Base-by-base conservation (phyloP, 2,888 invertebrate genomes). In the Hydroisotoma schaefferi region DNA sequence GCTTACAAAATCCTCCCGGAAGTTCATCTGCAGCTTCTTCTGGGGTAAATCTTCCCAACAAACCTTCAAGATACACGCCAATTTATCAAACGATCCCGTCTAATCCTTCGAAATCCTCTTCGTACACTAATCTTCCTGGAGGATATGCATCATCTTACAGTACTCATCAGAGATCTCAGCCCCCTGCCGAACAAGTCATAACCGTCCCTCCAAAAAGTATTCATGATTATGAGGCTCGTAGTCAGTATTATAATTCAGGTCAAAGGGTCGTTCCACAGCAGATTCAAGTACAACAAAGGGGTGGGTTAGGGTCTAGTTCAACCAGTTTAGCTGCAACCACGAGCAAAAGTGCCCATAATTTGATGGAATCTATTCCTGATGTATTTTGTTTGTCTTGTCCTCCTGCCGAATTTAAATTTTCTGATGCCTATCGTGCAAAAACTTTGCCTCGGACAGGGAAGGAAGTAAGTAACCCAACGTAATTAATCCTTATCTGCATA, bases 361-460 rank as follows among this genome's bases (percentile, higher is more conserved):
- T 72, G 51, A 68, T 69, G 58, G 70, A 69, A 49, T 68, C 68
- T 53, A 67, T 72, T 56, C 72, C 72, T 55, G 70, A 72, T 68
- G 70, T 72, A 40, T 72, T 72, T 64, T 72, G 72, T 65, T 63
- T 72, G 52, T 72, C 72, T 53, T 72, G 72, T 47, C 72, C 72
- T 25, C 72, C 72, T 48, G 70, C 72, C 4, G 72, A 72, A 58
- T 72, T 68, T 59, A 72, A 72, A 65, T 72, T 72, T 43, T 72
- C 72, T 55, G 72, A 72, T 59, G 72, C 72, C 53, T 72, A 72
- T 60, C 72, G 72, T 68, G 72, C 72, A 54, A 72, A 72, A 72
- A 72, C 72, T 63, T 63, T 72, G 25, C 72, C 72, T 43, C 72
- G 72, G 58, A 69, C 70, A 71, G 72, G 72, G 43, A 72, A 72